Base-by-base conservation (phyloP, 2,888 invertebrate genomes). In the Thelaira solivaga region DNA sequence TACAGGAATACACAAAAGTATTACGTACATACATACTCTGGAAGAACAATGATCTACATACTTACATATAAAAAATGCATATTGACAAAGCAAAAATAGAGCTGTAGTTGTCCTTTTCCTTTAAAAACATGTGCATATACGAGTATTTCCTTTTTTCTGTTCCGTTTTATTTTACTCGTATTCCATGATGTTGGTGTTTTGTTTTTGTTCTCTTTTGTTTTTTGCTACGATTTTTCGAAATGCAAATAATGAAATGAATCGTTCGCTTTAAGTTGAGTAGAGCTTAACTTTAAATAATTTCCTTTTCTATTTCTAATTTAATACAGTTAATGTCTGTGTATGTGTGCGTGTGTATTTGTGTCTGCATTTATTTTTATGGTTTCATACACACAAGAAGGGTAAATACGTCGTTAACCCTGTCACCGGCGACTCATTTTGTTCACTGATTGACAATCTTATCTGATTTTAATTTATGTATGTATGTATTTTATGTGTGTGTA, bases 1-100 rank as follows among this genome's bases (percentile, higher is more conserved):
- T 34, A 13, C 31, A 43, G 13, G 51, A 20, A 31, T 16, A 24
- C 18, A 36, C n/a, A 11, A 10, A 43, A 22, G 39, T 39, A 65
- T 8, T 49, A 11, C 16, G n/a, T n/a, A n/a, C n/a, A n/a, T 20
- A 22, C 22, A 31, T 22, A 43, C 11, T 43, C n/a, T 29, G 18
- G 43, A 59, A 74, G 65, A 51, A 67, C 59, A 59, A 59, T 36
- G 51, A 43, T 74, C 74, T 67, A 45, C 22, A n/a, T n/a, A n/a
- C n/a, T n/a, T n/a, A n/a, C 20, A 51, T 51, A 61, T 22, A 22
- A 5, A 53, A 49, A 69, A 39, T n/a, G n/a, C n/a, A n/a, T 22
- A 29, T 67, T 49, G 47, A 22, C 41, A 49, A 31, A 29, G 29
- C 41, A 59, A 43, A 11, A 53, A 22, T 29, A 11, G 24, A n/a